Evolutionary conservation across 2,113 vertebrate genomes (phyloP).

Genomic region (Amphiprion percula): DNA sequence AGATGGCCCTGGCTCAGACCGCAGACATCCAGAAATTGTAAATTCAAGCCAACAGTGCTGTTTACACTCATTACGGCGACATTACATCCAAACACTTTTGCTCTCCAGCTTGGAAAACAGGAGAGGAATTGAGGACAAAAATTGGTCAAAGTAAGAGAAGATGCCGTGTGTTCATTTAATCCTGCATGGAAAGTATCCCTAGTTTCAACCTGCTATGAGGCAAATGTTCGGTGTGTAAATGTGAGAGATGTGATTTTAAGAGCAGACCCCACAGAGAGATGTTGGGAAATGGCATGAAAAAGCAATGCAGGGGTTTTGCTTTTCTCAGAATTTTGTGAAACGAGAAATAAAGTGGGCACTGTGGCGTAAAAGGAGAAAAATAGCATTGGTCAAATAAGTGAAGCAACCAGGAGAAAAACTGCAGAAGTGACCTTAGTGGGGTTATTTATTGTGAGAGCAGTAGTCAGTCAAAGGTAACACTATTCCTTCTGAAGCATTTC

Average conservation of each 20-base stretch:
- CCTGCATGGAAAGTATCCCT: constrained; percentile 1
- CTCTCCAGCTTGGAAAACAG: constrained; percentile 44
- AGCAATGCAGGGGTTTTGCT: constrained; percentile 31
- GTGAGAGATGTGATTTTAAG: constrained; percentile 32
- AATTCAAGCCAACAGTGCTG: constrained; percentile 54
- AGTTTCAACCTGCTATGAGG: constrained; percentile 25
- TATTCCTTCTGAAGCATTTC: constrained; percentile 26
- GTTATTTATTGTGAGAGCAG: not conserved
- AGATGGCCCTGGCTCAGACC: constrained; percentile 56
- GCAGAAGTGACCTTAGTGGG: not conserved
- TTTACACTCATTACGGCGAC: constrained; percentile 59
- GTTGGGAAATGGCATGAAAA: constrained; percentile 32
- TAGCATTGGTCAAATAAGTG: constrained; percentile 33
- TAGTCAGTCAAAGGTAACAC: constrained; percentile 21
- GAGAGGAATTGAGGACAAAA: constrained; percentile 45
- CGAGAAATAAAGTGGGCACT: constrained; percentile 31
- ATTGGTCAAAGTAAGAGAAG: constrained; percentile 32
- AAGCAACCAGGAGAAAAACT: constrained; percentile 37
- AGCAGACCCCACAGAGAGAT: constrained; percentile 13
- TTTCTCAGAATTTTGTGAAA: constrained; percentile 58
- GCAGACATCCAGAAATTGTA: constrained; percentile 68
- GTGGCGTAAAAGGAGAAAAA: not conserved
- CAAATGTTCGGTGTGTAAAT: constrained; percentile 31
- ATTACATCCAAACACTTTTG: constrained; percentile 38
- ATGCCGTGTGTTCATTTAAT: constrained; percentile 36